Evolutionary conservation across 2,113 vertebrate species (phyloP).

Genomic region (Mus pahari): DNA sequence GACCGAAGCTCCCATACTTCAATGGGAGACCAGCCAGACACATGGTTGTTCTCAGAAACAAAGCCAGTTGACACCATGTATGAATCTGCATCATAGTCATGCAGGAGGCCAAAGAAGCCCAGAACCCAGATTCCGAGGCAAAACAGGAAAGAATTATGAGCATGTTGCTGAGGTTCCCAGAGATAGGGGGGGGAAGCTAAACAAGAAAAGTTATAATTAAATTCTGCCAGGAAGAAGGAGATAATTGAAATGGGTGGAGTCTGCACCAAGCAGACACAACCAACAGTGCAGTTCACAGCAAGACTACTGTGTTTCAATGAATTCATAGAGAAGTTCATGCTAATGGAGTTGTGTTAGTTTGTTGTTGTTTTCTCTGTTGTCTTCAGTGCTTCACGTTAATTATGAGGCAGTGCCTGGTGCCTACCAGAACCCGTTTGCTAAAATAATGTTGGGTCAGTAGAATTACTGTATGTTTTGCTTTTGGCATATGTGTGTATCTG

Average conservation of each 20-base stretch:
- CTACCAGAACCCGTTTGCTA: background rate
- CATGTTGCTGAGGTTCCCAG: background rate
- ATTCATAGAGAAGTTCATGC: background rate
- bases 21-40: background rate
- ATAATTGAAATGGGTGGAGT: slow-evolving; percentile 28
- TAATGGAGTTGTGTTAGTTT: background rate
- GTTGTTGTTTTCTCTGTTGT: background rate
- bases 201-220: slow-evolving; percentile 64
- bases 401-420: background rate
- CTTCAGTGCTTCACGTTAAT: background rate
- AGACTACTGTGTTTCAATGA: background rate
- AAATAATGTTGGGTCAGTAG: background rate
- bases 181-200: slow-evolving; percentile 27
- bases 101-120: background rate
- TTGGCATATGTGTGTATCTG: background rate
- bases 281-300: background rate
- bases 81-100: background rate
- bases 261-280: background rate
- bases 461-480: background rate
- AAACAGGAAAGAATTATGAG: background rate
- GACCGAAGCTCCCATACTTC: slow-evolving; percentile 40
- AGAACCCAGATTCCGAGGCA: background rate
- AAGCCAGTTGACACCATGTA: slow-evolving; percentile 16
- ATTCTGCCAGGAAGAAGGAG: slow-evolving; percentile 57
- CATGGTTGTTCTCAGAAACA: slow-evolving; percentile 4